Conservation (phyloP, 2,797 vertebrate genomes). For the Hydrolagus colliei region DNA sequence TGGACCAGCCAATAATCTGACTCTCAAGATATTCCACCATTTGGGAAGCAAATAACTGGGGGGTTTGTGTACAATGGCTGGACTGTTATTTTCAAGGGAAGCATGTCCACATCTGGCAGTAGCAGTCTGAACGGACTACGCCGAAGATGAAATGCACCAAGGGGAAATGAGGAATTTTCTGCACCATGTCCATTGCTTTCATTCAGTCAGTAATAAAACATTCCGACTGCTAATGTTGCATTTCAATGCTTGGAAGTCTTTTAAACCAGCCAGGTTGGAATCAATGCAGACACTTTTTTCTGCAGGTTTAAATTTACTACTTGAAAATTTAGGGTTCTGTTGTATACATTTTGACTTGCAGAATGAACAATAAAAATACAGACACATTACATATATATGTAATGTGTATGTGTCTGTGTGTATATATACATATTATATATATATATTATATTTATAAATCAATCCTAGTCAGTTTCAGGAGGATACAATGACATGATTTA, state of each 20-base stretch:
- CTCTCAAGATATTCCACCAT: conserved; percentile 47
- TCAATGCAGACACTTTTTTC: not conserved
- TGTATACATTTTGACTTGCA: conserved; percentile 13
- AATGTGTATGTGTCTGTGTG: too few species aligned
- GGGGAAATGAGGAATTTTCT: conserved; percentile 42
- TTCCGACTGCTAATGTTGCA: conserved; percentile 38
- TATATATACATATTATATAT: too few species aligned
- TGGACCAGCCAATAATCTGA: conserved; percentile 55
- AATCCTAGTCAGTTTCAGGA: not conserved
- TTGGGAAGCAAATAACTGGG: conserved; percentile 50
- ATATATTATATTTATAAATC: conserved; percentile 1
- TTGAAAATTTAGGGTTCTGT: not conserved
- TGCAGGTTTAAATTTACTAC: conserved; percentile 8
- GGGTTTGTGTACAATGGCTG: conserved; percentile 47
- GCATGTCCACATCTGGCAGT: conserved; percentile 57
- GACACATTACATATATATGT: too few species aligned
- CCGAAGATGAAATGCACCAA: conserved; percentile 41
- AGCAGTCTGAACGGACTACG: conserved; percentile 39
- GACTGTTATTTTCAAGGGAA: conserved; percentile 59
- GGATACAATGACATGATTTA: not conserved
- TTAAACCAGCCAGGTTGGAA: conserved; percentile 11
- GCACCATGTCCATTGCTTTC: conserved; percentile 32
- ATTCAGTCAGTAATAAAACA: conserved; percentile 47
- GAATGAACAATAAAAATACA: conserved; percentile 21
- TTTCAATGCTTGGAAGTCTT: conserved; percentile 26